Conservation (phyloP, 1,140 invertebrate genomes). For the Trachymyrmex cornetzi region DNA sequence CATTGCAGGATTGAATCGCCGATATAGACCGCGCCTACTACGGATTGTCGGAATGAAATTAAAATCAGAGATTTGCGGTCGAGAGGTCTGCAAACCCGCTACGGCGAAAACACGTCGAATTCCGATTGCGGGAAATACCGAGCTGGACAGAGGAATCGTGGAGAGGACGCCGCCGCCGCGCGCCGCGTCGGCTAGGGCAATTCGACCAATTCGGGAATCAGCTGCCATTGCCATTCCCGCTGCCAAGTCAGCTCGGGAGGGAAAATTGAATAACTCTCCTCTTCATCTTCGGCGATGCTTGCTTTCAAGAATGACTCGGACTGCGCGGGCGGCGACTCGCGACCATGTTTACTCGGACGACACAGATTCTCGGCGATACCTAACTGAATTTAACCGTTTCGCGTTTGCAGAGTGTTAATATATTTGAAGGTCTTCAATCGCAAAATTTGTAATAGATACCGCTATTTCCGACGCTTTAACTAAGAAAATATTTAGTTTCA, state of each 20-base stretch:
- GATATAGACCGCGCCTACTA: slow-evolving; percentile 25
- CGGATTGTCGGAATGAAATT: slow-evolving; percentile 53
- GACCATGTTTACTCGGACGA: slow-evolving; percentile 36
- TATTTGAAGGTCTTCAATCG: slow-evolving; percentile 27
- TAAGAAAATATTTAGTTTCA: neutral
- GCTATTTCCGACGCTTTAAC: neutral
- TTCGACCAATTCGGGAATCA: slow-evolving; percentile 71
- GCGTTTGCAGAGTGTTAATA: slow-evolving; percentile 49
- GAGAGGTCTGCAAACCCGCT: slow-evolving; percentile 65
- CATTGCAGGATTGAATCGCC: slow-evolving; percentile 13
- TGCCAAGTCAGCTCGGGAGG: slow-evolving; percentile 77
- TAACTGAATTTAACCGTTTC: slow-evolving; percentile 34
- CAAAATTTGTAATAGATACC: neutral
- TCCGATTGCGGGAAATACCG: slow-evolving; percentile 68
- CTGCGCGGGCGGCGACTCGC: neutral
- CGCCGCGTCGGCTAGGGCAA: slow-evolving; percentile 28
- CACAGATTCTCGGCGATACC: slow-evolving; percentile 1
- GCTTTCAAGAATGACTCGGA: neutral
- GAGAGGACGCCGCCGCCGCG: slow-evolving; percentile 24
- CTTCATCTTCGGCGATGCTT: slow-evolving; percentile 27
- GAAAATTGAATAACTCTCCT: slow-evolving; percentile 79
- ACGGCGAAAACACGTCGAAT: slow-evolving; percentile 70
- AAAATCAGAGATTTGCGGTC: slow-evolving; percentile 65
- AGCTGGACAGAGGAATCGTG: slow-evolving; percentile 49
- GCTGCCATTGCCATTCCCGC: slow-evolving; percentile 69